These are phyloP conservation scores for Darevskia mixta DNA, from an alignment of 2,797 vertebrate genomes.

Conservation along the genomic window DNA sequence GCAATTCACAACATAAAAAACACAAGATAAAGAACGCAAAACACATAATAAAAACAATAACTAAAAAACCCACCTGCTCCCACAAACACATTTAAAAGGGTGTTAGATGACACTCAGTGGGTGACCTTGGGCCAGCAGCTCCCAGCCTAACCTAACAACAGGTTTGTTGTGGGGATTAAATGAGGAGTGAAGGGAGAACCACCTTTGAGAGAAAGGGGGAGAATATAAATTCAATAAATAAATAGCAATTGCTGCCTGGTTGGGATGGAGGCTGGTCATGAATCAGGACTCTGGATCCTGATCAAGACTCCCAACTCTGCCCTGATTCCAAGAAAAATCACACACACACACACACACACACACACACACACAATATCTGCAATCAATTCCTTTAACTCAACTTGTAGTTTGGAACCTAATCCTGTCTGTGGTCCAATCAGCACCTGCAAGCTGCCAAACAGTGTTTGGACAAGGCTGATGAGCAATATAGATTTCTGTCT, in stretches of 20 bases:
- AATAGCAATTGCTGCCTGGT: background rate
- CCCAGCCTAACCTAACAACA: too few relatives aligned
- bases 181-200: too few relatives aligned
- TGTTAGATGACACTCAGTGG: too few relatives aligned
- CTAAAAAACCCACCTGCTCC: too few relatives aligned
- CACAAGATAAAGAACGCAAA: too few relatives aligned
- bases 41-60: too few relatives aligned
- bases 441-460: constrained; percentile 63
- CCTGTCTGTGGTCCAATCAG: constrained; percentile 44
- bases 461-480: constrained; percentile 58
- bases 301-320: background rate
- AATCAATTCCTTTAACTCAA: background rate
- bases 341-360: background rate
- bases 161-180: too few relatives aligned
- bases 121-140: too few relatives aligned
- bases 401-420: background rate
- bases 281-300: background rate
- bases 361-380: background rate
- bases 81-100: too few relatives aligned
- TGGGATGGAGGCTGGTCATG: background rate
- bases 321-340: background rate
- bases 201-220: too few relatives aligned
- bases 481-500: constrained; percentile 57
- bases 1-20: too few relatives aligned
- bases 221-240: background rate